Conservation (phyloP, 2,888 invertebrate genomes). For the Horisme vitalbata region DNA sequence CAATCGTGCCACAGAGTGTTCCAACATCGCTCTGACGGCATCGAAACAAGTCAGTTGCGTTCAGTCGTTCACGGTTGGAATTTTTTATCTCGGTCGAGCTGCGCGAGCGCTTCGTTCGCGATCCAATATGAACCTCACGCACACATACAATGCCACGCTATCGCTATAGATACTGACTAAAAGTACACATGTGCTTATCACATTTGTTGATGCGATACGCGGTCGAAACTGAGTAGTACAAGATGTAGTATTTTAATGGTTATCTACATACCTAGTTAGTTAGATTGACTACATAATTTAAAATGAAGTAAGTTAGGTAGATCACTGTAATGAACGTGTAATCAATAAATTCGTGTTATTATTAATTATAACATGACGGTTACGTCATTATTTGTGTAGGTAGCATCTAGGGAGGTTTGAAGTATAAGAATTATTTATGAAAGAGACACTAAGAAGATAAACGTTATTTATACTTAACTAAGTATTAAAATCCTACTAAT, state of each 20-base stretch:
- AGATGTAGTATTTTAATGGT: not conserved
- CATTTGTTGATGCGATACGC: constrained; percentile 54
- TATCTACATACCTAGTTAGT: no score
- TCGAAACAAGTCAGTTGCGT: constrained; percentile 73
- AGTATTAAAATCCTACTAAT: no score
- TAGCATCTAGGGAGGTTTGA: no score
- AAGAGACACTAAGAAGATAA: no score
- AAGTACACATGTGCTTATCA: constrained; percentile 42
- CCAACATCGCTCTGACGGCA: constrained; percentile 75
- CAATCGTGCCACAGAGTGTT: constrained; percentile 68
- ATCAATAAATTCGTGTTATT: no score
- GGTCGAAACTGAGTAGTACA: constrained; percentile 37
- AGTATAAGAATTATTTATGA: no score
- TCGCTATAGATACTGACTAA: constrained; percentile 25
- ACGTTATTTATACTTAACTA: no score
- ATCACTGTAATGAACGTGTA: no score
- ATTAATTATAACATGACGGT: no score
- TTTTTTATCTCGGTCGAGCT: constrained; percentile 65
- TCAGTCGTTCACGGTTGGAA: constrained; percentile 78
- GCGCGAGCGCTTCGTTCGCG: constrained; percentile 72
- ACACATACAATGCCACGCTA: constrained; percentile 55
- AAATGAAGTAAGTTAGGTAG: no score
- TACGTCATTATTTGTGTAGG: no score
- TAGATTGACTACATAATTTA: no score
- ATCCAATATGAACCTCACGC: constrained; percentile 56